Evolutionary conservation across 2,888 invertebrate genomes (phyloP), one percentile per base, ranked within the genome.

Genomic region (Cenopis cana): DNA sequence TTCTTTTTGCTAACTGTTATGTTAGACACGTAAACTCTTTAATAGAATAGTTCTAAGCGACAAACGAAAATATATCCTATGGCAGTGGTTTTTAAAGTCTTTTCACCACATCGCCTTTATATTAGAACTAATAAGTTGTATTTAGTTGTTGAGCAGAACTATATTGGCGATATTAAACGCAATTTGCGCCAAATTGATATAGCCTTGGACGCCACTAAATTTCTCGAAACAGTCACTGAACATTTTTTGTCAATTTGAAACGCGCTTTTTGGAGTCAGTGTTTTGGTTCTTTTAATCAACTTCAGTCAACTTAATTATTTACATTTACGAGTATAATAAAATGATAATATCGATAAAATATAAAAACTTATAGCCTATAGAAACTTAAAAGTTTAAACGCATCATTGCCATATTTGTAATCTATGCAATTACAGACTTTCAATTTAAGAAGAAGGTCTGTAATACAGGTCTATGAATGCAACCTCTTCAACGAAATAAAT

Each of bases 131-230:
- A 61, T 67, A 67, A 38, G 24, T 67, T 71, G 66, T n/a, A 65
- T 71, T 56, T 67, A 24, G 54, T 60, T 56, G 54, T 55, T 56
- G 56, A 61, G 62, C 49, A 36, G 55, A 73, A 68, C 70, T 69
- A 72, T 68, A 72, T 74, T 71, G 59, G 66, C 59, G 60, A 65
- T 70, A 69, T 49, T 68, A 64, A 61, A 56, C 54, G 49, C 36
- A 17, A 60, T 18, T 38, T 38, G 38, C 14, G 68, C 68, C 76
- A 77, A 84, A 88, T 84, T 33, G 79, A 77, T 85, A 74, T 65
- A 81, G 77, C 88, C 88, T 88, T 85, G 86, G 75, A 68, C 69
- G 74, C 80, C 74, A 80, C 78, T 75, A 77, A 78, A 79, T 75
- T 76, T 77, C 61, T 70, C 46, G 73, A 64, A 75, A 74, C 70